A percentile compares a stretch with the other conserved stretches of the same genome.
phyloP scores from a whole-genome alignment of 2,888 invertebrate genomes.

The Phyto melanocephala region DNA sequence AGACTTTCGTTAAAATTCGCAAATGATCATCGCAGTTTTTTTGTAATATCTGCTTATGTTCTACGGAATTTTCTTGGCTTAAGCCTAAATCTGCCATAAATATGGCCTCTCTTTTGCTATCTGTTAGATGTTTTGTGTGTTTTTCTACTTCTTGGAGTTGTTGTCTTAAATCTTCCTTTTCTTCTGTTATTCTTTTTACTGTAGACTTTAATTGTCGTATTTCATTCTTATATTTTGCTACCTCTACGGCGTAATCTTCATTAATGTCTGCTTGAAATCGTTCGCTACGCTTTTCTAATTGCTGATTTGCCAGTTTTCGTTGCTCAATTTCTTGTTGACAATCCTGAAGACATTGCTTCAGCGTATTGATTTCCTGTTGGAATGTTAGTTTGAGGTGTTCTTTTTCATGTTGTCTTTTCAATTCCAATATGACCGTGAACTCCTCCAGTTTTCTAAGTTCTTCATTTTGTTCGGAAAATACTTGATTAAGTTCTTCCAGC shows the following conservation, averaged over 20 bases:
- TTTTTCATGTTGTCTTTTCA: slow-evolving; percentile 48
- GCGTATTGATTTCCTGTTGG: slow-evolving; percentile 62
- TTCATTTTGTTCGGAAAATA: slow-evolving; percentile 74
- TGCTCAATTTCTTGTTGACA: slow-evolving; percentile 34
- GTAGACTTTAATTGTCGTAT: slow-evolving; percentile 67
- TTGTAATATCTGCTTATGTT: not conserved
- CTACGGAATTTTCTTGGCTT: not conserved
- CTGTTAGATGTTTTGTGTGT: slow-evolving; percentile 47
- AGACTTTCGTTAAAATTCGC: slow-evolving; percentile 69
- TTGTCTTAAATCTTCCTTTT: slow-evolving; percentile 45
- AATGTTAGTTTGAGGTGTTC: slow-evolving; percentile 68
- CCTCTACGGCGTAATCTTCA: slow-evolving; percentile 51
- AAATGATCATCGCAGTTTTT: slow-evolving; percentile 60
- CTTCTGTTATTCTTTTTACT: slow-evolving; percentile 65
- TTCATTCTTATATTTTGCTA: slow-evolving; percentile 58
- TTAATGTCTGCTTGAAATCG: slow-evolving; percentile 31
- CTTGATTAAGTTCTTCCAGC: slow-evolving; percentile 72
- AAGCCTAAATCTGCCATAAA: slow-evolving; percentile 51
- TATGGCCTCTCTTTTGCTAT: slow-evolving; percentile 60
- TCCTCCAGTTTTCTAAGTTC: slow-evolving; percentile 72
- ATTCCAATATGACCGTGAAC: slow-evolving; percentile 62
- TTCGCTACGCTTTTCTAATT: slow-evolving; percentile 52
- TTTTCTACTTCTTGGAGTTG: slow-evolving; percentile 51
- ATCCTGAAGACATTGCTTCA: slow-evolving; percentile 44
- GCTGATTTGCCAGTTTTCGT: slow-evolving; percentile 44